These are phyloP conservation scores for Oryctolagus cuniculus DNA, from an alignment of 2,113 vertebrate species.

Conservation along the genomic window mOryCun1.1 NC_091432.1:181422501-181423000, in stretches of 20 bases:
- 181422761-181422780: conserved; percentile 67
- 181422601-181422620: conserved; percentile 82
- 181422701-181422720: conserved; percentile 53
- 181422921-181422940: conserved; percentile 49
- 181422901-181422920: conserved; percentile 54
- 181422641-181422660: conserved; percentile 84
- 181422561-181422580: conserved; percentile 72
- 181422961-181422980: conserved; percentile 2
- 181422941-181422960: neutral
- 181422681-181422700: conserved; percentile 75
- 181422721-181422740: conserved; percentile 71
- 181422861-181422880: conserved; percentile 74
- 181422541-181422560: conserved; percentile 82
- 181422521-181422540: conserved; percentile 76
- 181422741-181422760: conserved; percentile 77
- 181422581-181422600: conserved; percentile 81
- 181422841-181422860: conserved; percentile 45
- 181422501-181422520: conserved; percentile 10
- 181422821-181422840: conserved; percentile 41
- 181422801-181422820: conserved; percentile 47
- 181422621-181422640: conserved; percentile 84
- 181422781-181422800: conserved; percentile 59
- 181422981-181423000: neutral
- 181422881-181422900: conserved; percentile 66
- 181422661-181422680: conserved; percentile 73